phyloP scores from a whole-genome alignment of 2,113 vertebrate species.

The Glaucidium brasilianum region DNA sequence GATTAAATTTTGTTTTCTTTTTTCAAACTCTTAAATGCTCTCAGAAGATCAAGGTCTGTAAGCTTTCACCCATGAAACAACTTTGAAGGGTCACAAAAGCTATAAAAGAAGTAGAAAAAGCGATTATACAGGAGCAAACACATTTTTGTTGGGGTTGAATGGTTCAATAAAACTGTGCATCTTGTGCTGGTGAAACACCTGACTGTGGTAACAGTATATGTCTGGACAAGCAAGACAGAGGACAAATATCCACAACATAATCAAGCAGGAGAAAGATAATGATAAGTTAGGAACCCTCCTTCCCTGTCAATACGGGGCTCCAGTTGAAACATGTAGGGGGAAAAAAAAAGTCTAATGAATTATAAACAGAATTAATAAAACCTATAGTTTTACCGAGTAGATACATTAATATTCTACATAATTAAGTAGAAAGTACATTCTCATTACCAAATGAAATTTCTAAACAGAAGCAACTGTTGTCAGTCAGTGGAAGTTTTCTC shows the following conservation, averaged over 20 bases:
- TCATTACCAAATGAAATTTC: not conserved
- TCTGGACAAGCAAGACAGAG: not conserved
- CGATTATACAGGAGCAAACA: not conserved
- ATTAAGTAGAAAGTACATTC: not conserved
- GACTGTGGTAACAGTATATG: not conserved
- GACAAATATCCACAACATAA: not conserved
- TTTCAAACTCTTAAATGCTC: not conserved
- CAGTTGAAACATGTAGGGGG: not conserved
- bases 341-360: not conserved
- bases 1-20: not conserved
- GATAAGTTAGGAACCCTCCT: not conserved
- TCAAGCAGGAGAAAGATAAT: not conserved
- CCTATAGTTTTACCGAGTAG: not conserved
- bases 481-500: not conserved
- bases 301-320: not conserved
- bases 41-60: not conserved
- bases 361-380: not conserved
- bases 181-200: not conserved
- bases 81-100: not conserved
- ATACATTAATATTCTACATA: not conserved
- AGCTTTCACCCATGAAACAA: not conserved
- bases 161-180: not conserved
- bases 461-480: not conserved
- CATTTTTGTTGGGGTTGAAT: not conserved
- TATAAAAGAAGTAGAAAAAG: not conserved